These are phyloP conservation scores for Morbakka virulenta DNA, from an alignment of 30 jellyfish, hydroid and myxozoan genomes.

Conservation along the genomic window DNA sequence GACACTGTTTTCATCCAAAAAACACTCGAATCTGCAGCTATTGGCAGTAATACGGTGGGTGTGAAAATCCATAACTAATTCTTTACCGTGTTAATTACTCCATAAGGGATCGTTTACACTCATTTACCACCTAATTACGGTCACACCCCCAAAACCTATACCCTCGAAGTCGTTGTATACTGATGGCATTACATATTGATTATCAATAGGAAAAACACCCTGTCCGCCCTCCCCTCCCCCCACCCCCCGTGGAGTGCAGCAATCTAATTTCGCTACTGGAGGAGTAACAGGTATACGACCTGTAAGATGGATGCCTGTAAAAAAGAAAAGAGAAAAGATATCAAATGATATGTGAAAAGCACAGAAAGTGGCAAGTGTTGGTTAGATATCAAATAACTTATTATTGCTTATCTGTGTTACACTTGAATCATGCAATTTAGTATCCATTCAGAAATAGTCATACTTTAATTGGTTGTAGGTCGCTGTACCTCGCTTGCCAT, in stretches of 20 bases:
- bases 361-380: no score
- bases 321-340: slow-evolving; percentile 7
- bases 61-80: background rate
- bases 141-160: background rate
- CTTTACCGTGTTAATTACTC: background rate
- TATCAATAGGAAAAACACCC: slow-evolving; percentile 31
- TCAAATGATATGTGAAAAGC: no score
- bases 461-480: no score
- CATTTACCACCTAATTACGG: background rate
- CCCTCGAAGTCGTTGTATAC: background rate
- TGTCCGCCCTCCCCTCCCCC: slow-evolving; percentile 76
- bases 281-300: background rate
- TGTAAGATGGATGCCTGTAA: background rate
- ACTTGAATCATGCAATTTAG: no score
- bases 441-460: no score
- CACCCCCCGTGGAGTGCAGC: slow-evolving; percentile 86
- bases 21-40: background rate
- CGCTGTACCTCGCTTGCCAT: no score
- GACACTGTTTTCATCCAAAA: background rate
- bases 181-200: background rate
- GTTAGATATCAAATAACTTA: no score
- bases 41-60: background rate
- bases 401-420: no score
- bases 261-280: slow-evolving; percentile 30
- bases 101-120: background rate